Evolutionary conservation across 2,797 vertebrate species (phyloP).

Genomic region (Gymnoscopelus microlampas): DNA sequence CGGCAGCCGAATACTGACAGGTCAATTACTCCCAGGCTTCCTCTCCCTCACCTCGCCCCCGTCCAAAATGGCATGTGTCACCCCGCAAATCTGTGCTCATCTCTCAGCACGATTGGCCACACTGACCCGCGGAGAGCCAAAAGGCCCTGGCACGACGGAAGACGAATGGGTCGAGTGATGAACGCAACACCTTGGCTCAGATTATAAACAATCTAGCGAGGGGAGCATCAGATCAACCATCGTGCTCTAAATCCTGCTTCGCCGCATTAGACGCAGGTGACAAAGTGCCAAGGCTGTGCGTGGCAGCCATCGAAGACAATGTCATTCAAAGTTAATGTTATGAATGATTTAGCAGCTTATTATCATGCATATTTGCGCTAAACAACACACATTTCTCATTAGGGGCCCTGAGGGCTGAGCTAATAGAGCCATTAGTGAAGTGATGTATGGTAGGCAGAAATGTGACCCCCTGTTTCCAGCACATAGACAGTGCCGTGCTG

Average conservation of each 20-base stretch:
- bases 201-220: conserved; percentile 77
- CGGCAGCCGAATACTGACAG: conserved; percentile 88
- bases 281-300: conserved; percentile 52
- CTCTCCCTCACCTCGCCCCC: conserved; percentile 73
- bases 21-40: conserved; percentile 88
- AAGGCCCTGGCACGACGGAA: conserved; percentile 80
- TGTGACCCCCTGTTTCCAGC: conserved; percentile 73
- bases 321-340: conserved; percentile 87
- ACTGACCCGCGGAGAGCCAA: conserved; percentile 78
- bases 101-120: conserved; percentile 77
- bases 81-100: conserved; percentile 85
- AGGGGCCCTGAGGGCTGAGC: conserved; percentile 67
- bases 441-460: conserved; percentile 79
- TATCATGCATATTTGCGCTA: conserved; percentile 82
- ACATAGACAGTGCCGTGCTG: conserved; percentile 34
- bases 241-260: conserved; percentile 65
- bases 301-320: conserved; percentile 74
- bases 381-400: conserved; percentile 85
- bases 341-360: conserved; percentile 83
- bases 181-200: conserved; percentile 82
- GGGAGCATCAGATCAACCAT: conserved; percentile 75
- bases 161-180: conserved; percentile 81
- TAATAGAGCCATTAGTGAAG: conserved; percentile 83
- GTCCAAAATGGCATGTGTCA: conserved; percentile 81
- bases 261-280: conserved; percentile 70